Evolutionary conservation across 2,888 invertebrate species (phyloP), one percentile per base, ranked within the genome.

Genomic region (Panorpa germanica): DNA sequence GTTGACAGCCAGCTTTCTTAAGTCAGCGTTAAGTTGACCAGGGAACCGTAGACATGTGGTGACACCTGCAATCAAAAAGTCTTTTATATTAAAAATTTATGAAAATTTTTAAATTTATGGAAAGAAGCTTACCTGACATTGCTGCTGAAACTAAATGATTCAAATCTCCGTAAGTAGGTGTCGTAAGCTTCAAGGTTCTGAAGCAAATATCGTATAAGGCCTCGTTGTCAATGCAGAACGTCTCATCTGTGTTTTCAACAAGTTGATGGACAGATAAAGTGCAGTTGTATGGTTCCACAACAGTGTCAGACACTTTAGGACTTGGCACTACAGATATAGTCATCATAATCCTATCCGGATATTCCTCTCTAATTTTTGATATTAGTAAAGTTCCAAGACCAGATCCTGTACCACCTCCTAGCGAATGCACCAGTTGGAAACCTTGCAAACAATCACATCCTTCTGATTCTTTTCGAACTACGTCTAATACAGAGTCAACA

Each of bases 1-100:
- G 65, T 93, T 93, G 33, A 93, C 86, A 24, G 86, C 85, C 44
- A 86, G 58, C 55, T 93, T 82, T 41, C 91, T 66, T 38, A 93
- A 62, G 57, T 91, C 91, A 23, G 90, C 86, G 55, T 90, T 91
- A 42, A 91, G 57, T 57, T 93, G 90, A 40, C 90, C 91, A 7
- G 90, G 91, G 65, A 91, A 93, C 40, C 78, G 59, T 30, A 81
- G 61, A 54, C 90, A 83, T 34, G 90, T 90, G 29, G 85, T 86
- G 6, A 86, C 83, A 31, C 81, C 81, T 26, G 80, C 74, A 74
- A 76, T 75, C 13, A 73, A n/a, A n/a, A n/a, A n/a, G n/a, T n/a
- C n/a, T n/a, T n/a, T n/a, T n/a, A n/a, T n/a, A n/a, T n/a, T n/a
- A n/a, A n/a, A n/a, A n/a, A n/a, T n/a, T n/a, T n/a, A n/a, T n/a